These are phyloP conservation scores for Hydrolagus affinis DNA, from an alignment of 2,113 vertebrate species.

Conservation along the genomic window DNA sequence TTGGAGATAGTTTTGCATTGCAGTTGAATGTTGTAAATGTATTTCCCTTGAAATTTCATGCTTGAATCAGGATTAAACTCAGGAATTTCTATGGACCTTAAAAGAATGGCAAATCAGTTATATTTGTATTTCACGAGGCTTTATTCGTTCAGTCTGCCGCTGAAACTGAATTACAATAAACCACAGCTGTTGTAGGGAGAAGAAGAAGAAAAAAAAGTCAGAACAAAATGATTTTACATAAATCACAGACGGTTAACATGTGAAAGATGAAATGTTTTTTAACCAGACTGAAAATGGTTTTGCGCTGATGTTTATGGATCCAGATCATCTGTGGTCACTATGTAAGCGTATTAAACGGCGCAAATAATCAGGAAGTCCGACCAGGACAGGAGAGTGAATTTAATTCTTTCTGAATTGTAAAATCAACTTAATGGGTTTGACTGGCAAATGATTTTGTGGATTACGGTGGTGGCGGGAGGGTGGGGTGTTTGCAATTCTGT, in stretches of 20 bases:
- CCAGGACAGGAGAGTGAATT: neutral
- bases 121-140: slow-evolving; percentile 12
- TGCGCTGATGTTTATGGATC: no score
- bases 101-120: slow-evolving; percentile 27
- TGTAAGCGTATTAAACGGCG: no score
- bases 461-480: neutral
- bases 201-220: neutral
- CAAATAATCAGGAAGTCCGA: no score
- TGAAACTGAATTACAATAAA: neutral
- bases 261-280: neutral
- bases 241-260: neutral
- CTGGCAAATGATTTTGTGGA: neutral
- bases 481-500: neutral
- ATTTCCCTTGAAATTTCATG: slow-evolving; percentile 26
- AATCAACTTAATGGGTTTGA: neutral
- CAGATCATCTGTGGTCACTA: no score
- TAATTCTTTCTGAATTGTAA: neutral
- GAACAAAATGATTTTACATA: neutral
- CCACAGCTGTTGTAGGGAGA: no score
- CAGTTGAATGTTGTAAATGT: slow-evolving; percentile 27
- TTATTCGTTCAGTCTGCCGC: slow-evolving; percentile 2
- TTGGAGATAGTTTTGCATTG: slow-evolving; percentile 19
- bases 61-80: slow-evolving; percentile 27
- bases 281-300: no score
- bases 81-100: slow-evolving; percentile 8